These are phyloP conservation scores for Phymastichus coffea DNA, from an alignment of 1,140 invertebrate genomes.

Conservation along the genomic window DNA sequence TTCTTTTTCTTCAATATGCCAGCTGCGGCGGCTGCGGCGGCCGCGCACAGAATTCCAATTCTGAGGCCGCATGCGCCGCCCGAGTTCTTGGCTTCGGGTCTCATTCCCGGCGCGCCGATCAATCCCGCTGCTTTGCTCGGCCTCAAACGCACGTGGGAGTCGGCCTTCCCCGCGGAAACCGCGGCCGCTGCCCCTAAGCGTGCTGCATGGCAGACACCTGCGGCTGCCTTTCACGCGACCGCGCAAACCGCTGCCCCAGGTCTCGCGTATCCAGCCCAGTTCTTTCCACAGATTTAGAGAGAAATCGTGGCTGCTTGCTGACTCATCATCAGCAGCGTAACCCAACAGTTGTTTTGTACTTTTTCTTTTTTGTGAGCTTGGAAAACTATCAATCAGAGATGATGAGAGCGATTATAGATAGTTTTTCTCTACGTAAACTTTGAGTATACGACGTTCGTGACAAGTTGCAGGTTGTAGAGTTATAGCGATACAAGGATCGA, in stretches of 20 bases:
- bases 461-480: too few relatives aligned
- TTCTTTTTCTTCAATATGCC: conserved; percentile 50
- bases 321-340: too few relatives aligned
- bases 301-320: conserved; percentile 12
- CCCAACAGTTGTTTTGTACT: too few relatives aligned
- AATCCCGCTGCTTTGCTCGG: conserved; percentile 57
- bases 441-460: too few relatives aligned
- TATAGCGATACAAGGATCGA: too few relatives aligned
- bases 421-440: not conserved
- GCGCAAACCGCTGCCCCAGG: conserved; percentile 39
- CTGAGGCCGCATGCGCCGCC: conserved; percentile 51
- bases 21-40: too few relatives aligned
- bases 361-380: not conserved
- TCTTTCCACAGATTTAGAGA: conserved; percentile 50
- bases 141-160: conserved; percentile 56
- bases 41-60: conserved; percentile 49
- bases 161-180: conserved; percentile 46
- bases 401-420: too few relatives aligned
- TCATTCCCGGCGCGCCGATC: conserved; percentile 42
- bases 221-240: conserved; percentile 43
- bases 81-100: conserved; percentile 49
- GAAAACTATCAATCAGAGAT: not conserved
- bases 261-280: conserved; percentile 54
- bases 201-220: conserved; percentile 46
- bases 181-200: conserved; percentile 43